Evolutionary conservation across 2,888 invertebrate species (phyloP), one percentile per base, ranked within the genome.

Genomic region (Lottia scabra): DNA sequence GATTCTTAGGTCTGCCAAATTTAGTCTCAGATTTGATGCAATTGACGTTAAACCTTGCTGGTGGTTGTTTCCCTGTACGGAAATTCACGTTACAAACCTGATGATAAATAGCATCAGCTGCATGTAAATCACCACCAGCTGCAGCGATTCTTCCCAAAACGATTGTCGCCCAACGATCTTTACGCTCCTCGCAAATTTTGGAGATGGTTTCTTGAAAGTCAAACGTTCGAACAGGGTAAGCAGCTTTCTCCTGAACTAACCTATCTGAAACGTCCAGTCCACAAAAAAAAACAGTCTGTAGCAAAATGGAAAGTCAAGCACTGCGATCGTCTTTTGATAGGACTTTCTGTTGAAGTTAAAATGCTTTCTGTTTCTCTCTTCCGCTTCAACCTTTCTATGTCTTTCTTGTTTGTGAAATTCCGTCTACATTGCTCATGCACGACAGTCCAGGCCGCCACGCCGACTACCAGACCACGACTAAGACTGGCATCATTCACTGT

Each of bases 61-160:
- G 46, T 46, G 46, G 46, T 16, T 46, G 46, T 46, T 46, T 46
- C 13, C n/a, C n/a, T n/a, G n/a, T n/a, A n/a, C n/a, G n/a, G n/a
- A n/a, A n/a, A n/a, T n/a, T n/a, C n/a, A n/a, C 27, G 63, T 63
- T 19, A 63, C 63, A 63, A 26, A 26, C 23, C 15, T 63, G 63
- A 27, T 4, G 63, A n/a, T 63, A 3, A 63, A 63, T 2, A 63
- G 23, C 23, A 27, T 63, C 63, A 63, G 63, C 63, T 63, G 63
- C 63, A 63, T 63, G 13, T 63, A 63, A 27, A 63, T 63, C 63
- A 46, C 16, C 16, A 63, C 63, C 63, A 26, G 13, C 63, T 15
- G 46, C 46, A 46, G 46, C 46, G 3, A 46, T 46, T 46, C 46
- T 46, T 46, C 46, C 46, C 46, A 46, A 16, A 46, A 46, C 46